Evolutionary conservation across 2,797 vertebrate species (phyloP).

Genomic region (Rhinoraja longicauda): DNA sequence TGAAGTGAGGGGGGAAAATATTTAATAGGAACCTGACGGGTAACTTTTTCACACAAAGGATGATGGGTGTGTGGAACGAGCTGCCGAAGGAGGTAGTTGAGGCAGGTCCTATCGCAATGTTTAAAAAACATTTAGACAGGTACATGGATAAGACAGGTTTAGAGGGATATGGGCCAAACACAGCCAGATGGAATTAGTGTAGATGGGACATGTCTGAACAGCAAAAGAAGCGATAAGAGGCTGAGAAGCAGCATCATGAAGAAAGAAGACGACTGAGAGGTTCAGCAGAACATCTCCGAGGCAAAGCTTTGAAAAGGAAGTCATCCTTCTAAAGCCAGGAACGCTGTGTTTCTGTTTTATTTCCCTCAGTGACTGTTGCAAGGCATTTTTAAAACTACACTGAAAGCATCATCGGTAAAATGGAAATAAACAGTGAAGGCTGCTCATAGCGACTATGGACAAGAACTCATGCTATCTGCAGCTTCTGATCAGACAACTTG

Average conservation of each 20-base stretch:
- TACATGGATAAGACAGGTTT: too few species aligned
- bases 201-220: constrained; percentile 55
- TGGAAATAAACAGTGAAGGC: not conserved
- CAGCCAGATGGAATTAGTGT: too few species aligned
- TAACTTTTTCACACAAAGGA: too few species aligned
- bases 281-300: constrained; percentile 75
- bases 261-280: constrained; percentile 81
- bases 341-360: not conserved
- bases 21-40: too few species aligned
- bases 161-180: too few species aligned
- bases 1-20: too few species aligned
- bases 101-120: too few species aligned
- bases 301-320: constrained; percentile 41
- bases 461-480: not conserved
- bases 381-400: not conserved
- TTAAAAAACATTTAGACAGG: too few species aligned
- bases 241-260: constrained; percentile 75
- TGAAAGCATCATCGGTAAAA: not conserved
- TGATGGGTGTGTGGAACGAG: too few species aligned
- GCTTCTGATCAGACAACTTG: not conserved
- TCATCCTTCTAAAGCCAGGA: not conserved
- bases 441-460: not conserved
- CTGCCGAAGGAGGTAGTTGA: too few species aligned
- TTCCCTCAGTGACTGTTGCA: not conserved
- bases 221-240: constrained; percentile 77